phyloP scores from a whole-genome alignment of 2,888 invertebrate genomes.

The Drosophila planitibia region DNA sequence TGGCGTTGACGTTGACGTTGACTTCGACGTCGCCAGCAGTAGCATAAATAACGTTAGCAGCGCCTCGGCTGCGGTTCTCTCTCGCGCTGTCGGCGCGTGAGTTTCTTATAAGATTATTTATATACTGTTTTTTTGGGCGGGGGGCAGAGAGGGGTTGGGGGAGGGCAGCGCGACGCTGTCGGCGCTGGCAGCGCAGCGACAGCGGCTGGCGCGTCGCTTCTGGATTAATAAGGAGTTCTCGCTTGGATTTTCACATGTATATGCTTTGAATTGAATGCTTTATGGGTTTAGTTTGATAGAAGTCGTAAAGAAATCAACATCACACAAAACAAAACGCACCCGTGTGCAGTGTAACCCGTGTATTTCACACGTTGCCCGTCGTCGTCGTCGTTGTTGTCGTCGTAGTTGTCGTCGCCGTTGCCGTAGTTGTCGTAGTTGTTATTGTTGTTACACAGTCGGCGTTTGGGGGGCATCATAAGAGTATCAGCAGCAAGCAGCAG shows the following conservation, averaged over 20 bases:
- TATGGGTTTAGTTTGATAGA: constrained; percentile 86
- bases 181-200: constrained; percentile 55
- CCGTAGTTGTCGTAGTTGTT: constrained; percentile 23
- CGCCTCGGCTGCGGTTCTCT: constrained; percentile 51
- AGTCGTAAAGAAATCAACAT: constrained; percentile 87
- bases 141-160: background rate
- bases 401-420: constrained; percentile 20
- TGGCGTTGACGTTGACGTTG: constrained; percentile 16
- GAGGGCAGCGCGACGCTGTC: constrained; percentile 27
- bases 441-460: constrained; percentile 25
- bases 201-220: constrained; percentile 69
- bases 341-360: constrained; percentile 56
- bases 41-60: constrained; percentile 52
- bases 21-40: constrained; percentile 24
- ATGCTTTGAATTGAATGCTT: constrained; percentile 86
- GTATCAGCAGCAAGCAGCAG: constrained; percentile 30
- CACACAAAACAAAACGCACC: constrained; percentile 79
- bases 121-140: constrained; percentile 60
- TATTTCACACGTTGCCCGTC: constrained; percentile 60
- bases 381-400: constrained; percentile 25
- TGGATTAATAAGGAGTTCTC: constrained; percentile 85
- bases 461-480: constrained; percentile 41
- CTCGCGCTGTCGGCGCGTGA: constrained; percentile 58
- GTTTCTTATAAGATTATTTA: constrained; percentile 84
- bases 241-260: constrained; percentile 86